Evolutionary conservation across 2,888 invertebrate species (phyloP).

Genomic region (Rutpela maculata): DNA sequence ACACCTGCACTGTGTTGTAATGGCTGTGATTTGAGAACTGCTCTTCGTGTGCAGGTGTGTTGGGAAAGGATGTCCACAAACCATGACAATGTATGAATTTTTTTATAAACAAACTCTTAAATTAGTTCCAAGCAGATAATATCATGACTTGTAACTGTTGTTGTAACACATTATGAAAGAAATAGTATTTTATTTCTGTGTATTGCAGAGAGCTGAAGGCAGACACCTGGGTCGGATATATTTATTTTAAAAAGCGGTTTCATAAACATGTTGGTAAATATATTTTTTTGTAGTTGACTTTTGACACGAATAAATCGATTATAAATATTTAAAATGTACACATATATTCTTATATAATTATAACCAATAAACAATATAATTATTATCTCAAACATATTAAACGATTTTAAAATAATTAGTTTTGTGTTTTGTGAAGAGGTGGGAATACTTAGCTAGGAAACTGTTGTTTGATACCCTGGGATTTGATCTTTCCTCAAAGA

Average conservation of each 20-base stretch:
- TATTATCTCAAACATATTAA: no score
- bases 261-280: neutral
- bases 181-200: slow-evolving; percentile 5
- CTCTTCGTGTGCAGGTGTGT: slow-evolving; percentile 59
- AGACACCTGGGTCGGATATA: neutral
- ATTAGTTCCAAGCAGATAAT: slow-evolving; percentile 39
- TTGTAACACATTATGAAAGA: slow-evolving; percentile 38
- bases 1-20: slow-evolving; percentile 58
- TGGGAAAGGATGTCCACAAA: slow-evolving; percentile 63
- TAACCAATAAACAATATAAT: no score
- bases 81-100: slow-evolving; percentile 52
- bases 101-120: slow-evolving; percentile 39
- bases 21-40: slow-evolving; percentile 51
- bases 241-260: neutral
- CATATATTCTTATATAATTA: no score
- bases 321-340: no score
- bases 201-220: neutral
- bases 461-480: no score
- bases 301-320: neutral
- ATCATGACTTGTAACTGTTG: slow-evolving; percentile 27
- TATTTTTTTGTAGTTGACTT: neutral
- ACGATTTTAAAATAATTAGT: no score
- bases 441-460: no score
- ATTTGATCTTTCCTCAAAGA: no score
- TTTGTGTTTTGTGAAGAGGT: no score